Base-by-base conservation (phyloP, 2,113 vertebrate species). In the Leuciscus idus region DNA sequence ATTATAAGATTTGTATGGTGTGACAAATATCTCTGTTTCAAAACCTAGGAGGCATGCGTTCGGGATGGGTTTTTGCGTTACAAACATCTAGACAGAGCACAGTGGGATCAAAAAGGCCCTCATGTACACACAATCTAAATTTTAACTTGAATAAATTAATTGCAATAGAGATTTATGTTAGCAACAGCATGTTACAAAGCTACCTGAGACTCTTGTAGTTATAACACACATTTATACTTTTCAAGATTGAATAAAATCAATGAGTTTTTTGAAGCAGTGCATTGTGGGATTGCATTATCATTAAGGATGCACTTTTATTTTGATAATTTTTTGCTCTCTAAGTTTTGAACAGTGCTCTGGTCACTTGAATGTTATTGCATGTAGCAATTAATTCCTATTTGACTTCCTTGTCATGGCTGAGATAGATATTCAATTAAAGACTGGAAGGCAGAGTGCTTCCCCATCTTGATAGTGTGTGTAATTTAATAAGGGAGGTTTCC, bases 401-500 rank as follows among this genome's bases (percentile, higher is more conserved):
- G 90, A 62, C 87, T 88, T 94, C 89, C 83, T 84, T 91, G 90
- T 93, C 92, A 93, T 94, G 93, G 91, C 87, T 91, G 88, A 91
- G 92, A 90, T 90, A 90, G 92, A 93, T 93, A 93, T 94, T 92
- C 92, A 88, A 90, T 80, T 88, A 91, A 91, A 92, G 92, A 72
- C 59, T 83, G 84, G 21, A 50, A 39, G 81, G 28, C 70, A 62
- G 57, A 61, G 77, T 50, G 80, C 85, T 83, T 83, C 83, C 85
- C 81, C 88, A 89, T 93, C 93, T n/a, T 92, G 93, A 92, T 90
- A 89, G 87, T 77, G 84, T 85, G 46, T 64, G 89, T 93, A 92
- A 93, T 94, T 91, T 92, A 92, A 93, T 92, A 91, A 94, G 92
- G 86, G 26, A 87, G 88, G 88, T 91, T 92, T 93, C 90, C 83